phyloP scores from a whole-genome alignment of 2,888 invertebrate species.

The Apodemia mormo region DNA sequence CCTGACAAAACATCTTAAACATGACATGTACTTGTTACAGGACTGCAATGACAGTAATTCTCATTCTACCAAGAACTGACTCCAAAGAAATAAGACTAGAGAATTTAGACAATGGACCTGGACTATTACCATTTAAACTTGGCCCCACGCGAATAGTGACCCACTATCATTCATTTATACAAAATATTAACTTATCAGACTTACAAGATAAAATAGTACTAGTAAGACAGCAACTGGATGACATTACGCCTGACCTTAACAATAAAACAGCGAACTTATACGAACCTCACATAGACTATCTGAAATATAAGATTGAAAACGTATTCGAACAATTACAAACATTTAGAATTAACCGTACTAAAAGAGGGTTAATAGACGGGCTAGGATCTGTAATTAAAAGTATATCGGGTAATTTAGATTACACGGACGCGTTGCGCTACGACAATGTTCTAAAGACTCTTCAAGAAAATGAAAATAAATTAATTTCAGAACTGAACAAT shows the following conservation, averaged over 20 bases:
- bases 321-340: background rate
- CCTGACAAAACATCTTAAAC: background rate
- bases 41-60: no score
- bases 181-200: background rate
- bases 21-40: background rate
- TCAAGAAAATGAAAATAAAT: no score
- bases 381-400: no score
- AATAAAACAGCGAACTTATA: background rate
- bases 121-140: background rate
- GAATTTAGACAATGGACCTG: background rate
- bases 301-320: background rate
- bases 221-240: background rate
- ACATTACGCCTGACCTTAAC: no score
- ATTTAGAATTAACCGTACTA: background rate
- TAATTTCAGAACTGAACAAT: no score
- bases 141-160: background rate
- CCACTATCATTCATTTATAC: background rate
- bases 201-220: background rate
- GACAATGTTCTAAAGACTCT: no score
- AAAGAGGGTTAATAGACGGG: background rate
- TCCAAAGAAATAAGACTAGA: no score
- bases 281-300: background rate
- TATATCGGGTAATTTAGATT: no score
- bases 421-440: no score
- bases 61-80: no score